Evolutionary conservation across 2,113 vertebrate species (phyloP).

Genomic region (Sturnira hondurensis): DNA sequence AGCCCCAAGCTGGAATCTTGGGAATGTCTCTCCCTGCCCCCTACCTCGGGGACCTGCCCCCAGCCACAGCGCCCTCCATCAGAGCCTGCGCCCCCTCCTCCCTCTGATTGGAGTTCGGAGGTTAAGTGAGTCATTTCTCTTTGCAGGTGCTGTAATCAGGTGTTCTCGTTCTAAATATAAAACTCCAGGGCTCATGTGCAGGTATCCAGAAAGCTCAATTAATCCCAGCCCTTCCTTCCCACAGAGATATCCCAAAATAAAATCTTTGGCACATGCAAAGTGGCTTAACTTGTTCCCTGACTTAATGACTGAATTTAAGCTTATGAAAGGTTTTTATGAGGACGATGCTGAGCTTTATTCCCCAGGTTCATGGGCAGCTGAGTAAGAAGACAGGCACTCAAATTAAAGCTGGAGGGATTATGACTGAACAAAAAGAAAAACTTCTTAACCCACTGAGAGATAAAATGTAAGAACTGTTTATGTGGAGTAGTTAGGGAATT

Average conservation of each 20-base stretch:
- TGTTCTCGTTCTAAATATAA: slow-evolving; percentile 72
- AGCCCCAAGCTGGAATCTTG: not conserved
- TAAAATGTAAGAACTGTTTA: not conserved
- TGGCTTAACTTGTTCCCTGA: slow-evolving; percentile 64
- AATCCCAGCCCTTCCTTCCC: slow-evolving; percentile 71
- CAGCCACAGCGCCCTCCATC: not conserved
- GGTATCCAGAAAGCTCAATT: slow-evolving; percentile 72
- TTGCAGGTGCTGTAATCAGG: slow-evolving; percentile 73
- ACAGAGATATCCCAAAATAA: slow-evolving; percentile 74
- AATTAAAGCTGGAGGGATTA: not conserved
- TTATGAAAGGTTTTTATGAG: slow-evolving; percentile 45
- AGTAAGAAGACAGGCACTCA: not conserved
- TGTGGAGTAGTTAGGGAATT: not conserved
- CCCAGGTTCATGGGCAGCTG: slow-evolving; percentile 12
- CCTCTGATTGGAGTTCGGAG: slow-evolving; percentile 49
- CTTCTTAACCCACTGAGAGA: not conserved
- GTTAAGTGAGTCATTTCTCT: slow-evolving; percentile 68
- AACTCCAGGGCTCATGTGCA: slow-evolving; percentile 58
- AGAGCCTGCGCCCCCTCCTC: not conserved
- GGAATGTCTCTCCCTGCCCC: not conserved
- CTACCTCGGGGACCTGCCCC: not conserved
- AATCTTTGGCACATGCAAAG: slow-evolving; percentile 56
- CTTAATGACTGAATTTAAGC: slow-evolving; percentile 60
- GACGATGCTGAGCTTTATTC: not conserved
- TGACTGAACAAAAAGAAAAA: not conserved